Percentiles rank a stretch among this genome's conserved stretches.
Conservation (phyloP, 2,888 invertebrate genomes). For the Idaea dimidiata region DNA sequence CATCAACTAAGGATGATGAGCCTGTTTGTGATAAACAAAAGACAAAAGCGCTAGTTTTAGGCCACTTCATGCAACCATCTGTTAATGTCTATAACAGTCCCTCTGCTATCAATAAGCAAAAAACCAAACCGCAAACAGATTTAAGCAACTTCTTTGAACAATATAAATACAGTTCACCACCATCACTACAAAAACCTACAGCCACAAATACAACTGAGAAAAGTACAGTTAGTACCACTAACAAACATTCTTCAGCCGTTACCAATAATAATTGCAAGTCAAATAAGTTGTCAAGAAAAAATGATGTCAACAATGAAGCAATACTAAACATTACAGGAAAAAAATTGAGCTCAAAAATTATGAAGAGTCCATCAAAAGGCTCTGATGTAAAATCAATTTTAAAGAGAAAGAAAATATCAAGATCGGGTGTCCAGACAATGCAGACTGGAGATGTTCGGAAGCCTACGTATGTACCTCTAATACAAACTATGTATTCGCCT, state of each 20-base stretch:
- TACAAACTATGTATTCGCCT: constrained; percentile 43
- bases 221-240: background rate
- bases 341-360: background rate
- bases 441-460: constrained; percentile 16
- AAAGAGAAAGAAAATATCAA: background rate
- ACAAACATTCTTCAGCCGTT: background rate
- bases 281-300: background rate
- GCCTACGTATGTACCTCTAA: constrained; percentile 31
- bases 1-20: background rate
- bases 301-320: background rate
- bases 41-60: background rate
- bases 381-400: background rate
- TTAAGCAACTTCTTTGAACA: background rate
- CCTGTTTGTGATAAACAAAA: background rate
- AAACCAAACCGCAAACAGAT: background rate
- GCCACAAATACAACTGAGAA: background rate
- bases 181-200: background rate
- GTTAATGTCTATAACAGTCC: background rate
- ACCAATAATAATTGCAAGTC: background rate
- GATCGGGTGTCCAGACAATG: constrained; percentile 4
- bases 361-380: background rate
- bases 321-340: background rate
- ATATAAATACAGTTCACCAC: background rate
- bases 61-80: background rate
- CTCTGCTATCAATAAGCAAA: background rate